phyloP scores from a whole-genome alignment of 2,113 vertebrate species.

The Mohoua ochrocephala region DNA sequence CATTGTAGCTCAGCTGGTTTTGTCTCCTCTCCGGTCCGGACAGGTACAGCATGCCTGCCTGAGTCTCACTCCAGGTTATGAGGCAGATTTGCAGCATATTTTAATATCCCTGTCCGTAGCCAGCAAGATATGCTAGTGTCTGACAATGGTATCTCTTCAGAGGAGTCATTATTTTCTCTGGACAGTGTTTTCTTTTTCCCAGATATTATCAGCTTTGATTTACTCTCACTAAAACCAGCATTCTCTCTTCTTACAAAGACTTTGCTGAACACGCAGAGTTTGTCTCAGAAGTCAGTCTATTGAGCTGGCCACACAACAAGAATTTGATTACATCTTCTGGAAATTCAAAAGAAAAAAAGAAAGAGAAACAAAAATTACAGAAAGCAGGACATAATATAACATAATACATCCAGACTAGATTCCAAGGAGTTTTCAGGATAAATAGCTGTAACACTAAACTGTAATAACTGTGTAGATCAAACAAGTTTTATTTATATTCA shows the following conservation, averaged over 20 bases:
- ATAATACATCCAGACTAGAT: not conserved
- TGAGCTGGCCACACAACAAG: not conserved
- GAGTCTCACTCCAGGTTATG: not conserved
- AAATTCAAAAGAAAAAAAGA: not conserved
- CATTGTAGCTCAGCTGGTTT: not conserved
- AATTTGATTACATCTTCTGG: not conserved
- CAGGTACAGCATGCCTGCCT: not conserved
- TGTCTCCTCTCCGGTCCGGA: not conserved
- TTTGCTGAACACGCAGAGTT: not conserved
- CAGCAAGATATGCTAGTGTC: not conserved
- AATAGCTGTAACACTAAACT: not conserved
- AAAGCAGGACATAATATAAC: not conserved
- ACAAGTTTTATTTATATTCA: not conserved
- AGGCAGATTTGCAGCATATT: not conserved
- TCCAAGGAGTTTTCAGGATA: not conserved
- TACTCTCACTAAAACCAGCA: not conserved
- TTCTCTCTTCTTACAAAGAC: not conserved
- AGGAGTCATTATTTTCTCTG: not conserved
- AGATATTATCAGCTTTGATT: conserved; percentile 36
- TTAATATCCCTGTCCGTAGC: not conserved
- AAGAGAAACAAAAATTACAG: not conserved
- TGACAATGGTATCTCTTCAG: not conserved
- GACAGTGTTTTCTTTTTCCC: not conserved
- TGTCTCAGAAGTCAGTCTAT: not conserved
- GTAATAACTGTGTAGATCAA: not conserved